Evolutionary conservation across 1,140 invertebrate species (phyloP).

Genomic region (Drosophila pachea): DNA sequence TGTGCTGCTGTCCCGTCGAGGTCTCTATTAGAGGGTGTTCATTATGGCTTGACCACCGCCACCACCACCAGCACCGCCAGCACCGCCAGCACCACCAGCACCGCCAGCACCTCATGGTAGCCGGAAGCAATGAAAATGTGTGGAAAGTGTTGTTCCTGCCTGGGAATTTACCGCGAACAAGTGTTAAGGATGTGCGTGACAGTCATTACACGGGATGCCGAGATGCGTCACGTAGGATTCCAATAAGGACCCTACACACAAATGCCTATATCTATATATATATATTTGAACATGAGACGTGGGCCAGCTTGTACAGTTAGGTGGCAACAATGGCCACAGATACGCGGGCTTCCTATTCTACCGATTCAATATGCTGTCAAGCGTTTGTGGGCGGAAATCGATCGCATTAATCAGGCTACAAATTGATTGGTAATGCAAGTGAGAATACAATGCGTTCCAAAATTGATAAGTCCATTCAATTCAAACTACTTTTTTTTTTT

Average conservation of each 20-base stretch:
- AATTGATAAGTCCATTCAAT: too few relatives aligned
- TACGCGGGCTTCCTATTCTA: too few relatives aligned
- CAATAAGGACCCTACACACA: not conserved
- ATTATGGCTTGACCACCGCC: constrained; percentile 28
- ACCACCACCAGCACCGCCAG: too few relatives aligned
- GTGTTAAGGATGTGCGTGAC: constrained; percentile 72
- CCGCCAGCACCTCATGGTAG: constrained; percentile 8
- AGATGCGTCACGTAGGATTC: constrained; percentile 35
- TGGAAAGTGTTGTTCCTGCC: constrained; percentile 59
- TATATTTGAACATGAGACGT: not conserved
- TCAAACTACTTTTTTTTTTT: too few relatives aligned
- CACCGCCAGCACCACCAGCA: not conserved
- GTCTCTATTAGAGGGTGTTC: constrained; percentile 52
- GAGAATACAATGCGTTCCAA: too few relatives aligned
- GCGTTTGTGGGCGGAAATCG: constrained; percentile 1
- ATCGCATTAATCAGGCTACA: constrained; percentile 4
- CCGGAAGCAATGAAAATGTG: constrained; percentile 55
- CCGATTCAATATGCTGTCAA: too few relatives aligned
- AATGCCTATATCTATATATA: too few relatives aligned
- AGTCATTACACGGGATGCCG: constrained; percentile 28
- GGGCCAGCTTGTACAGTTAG: not conserved
- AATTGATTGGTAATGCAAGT: not conserved
- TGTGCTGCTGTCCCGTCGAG: constrained; percentile 25
- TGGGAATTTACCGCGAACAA: constrained; percentile 46
- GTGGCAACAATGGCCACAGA: constrained; percentile 1